Percentiles rank a stretch among this genome's conserved stretches.
These are phyloP conservation scores for Zonitis immaculata DNA, from an alignment of 2,888 invertebrate species.

Conservation along the genomic window DNA sequence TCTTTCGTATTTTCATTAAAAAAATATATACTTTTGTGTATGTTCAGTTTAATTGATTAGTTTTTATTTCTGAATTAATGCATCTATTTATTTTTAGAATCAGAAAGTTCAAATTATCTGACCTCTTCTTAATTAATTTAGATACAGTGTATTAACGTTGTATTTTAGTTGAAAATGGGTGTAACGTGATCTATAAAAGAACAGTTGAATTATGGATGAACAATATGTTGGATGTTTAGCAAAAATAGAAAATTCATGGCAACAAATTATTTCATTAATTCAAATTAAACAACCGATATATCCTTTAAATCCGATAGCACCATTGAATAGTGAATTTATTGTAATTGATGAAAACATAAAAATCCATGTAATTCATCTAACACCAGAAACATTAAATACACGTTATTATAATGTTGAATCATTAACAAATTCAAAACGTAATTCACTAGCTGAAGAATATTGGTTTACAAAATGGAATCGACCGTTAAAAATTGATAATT, in stretches of 20 bases:
- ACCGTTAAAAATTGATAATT: constrained; percentile 43
- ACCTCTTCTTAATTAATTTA: background rate
- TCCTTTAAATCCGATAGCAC: constrained; percentile 39
- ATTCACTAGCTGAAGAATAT: constrained; percentile 48
- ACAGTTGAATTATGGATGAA: constrained; percentile 22
- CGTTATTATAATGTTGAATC: constrained; percentile 19
- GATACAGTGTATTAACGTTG: background rate
- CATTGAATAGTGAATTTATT: constrained; percentile 44
- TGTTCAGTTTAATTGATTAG: background rate
- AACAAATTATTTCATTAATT: constrained; percentile 28
- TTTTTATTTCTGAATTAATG: background rate
- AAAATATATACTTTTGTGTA: background rate
- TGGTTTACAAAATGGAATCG: constrained; percentile 51
- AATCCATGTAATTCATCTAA: constrained; percentile 42
- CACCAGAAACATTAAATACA: constrained; percentile 28
- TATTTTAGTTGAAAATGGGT: constrained; percentile 28
- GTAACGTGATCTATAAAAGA: constrained; percentile 27
- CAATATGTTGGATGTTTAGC: constrained; percentile 28
- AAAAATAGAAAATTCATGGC: constrained; percentile 34
- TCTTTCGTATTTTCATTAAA: background rate
- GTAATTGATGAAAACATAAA: constrained; percentile 39
- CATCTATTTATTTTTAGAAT: background rate
- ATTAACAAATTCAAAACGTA: constrained; percentile 33
- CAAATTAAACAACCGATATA: constrained; percentile 38
- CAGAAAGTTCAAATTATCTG: background rate